Evolutionary conservation across 2,113 vertebrate genomes (phyloP).

Genomic region (Triplophysa siluroides): DNA sequence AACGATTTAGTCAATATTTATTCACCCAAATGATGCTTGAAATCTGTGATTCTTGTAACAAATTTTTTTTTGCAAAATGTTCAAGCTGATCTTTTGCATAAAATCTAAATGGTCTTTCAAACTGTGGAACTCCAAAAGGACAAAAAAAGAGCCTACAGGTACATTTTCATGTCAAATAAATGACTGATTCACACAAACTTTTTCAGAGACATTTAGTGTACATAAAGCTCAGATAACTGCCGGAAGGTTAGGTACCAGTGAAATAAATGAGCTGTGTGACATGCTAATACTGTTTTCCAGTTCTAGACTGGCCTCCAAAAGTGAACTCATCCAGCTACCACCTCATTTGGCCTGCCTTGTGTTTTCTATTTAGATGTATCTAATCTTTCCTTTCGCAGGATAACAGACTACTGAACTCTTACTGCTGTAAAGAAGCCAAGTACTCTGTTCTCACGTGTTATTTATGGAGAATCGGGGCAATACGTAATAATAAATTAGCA

Average conservation of each 20-base stretch:
- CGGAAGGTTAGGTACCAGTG: not conserved
- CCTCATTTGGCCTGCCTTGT: conserved; percentile 9
- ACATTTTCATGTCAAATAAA: not conserved
- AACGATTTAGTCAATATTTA: no score
- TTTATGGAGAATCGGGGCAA: not conserved
- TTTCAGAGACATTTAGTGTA: not conserved
- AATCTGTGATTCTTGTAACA: no score
- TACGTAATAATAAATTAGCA: not conserved
- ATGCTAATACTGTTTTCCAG: not conserved
- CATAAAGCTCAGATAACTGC: conserved; percentile 14
- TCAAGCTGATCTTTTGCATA: no score
- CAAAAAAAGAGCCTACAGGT: not conserved
- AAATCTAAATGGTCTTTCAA: no score
- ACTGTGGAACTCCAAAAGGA: no score
- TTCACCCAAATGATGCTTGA: no score
- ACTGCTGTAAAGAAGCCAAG: not conserved
- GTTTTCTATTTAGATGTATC: not conserved
- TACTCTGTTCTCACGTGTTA: not conserved
- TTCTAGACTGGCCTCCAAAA: not conserved
- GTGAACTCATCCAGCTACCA: not conserved
- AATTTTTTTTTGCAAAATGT: no score
- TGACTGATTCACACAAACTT: not conserved
- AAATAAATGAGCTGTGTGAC: conserved; percentile 33
- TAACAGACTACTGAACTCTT: not conserved
- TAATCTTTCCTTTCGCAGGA: not conserved